Conservation (phyloP, 2,888 invertebrate species). For the Gari tellinella region DNA sequence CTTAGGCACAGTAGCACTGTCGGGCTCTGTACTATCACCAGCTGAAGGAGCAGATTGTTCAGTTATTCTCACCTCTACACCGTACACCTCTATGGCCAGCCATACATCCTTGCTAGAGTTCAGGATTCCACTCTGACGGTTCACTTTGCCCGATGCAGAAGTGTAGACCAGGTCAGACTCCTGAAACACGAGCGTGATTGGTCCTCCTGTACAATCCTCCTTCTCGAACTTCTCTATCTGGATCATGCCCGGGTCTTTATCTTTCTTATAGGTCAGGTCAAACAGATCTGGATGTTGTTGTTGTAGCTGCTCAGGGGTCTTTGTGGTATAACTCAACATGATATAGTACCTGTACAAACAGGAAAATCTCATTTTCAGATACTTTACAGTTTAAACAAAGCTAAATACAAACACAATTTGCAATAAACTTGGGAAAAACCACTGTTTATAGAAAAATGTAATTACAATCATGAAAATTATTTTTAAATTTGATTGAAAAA, state of each 20-base stretch:
- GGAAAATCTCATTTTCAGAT: too few relatives aligned
- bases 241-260: constrained; percentile 3
- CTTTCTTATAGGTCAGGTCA: constrained; percentile 6
- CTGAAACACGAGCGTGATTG: constrained; percentile 25
- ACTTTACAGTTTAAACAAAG: too few relatives aligned
- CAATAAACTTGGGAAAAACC: too few relatives aligned
- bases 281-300: constrained; percentile 19
- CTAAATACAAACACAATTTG: too few relatives aligned
- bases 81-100: constrained; percentile 44
- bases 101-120: constrained; percentile 7
- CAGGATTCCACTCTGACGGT: constrained; percentile 7
- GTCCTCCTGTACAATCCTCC: constrained; percentile 38
- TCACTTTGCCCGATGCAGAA: constrained; percentile 24
- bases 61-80: constrained; percentile 9
- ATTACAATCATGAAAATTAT: too few relatives aligned
- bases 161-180: constrained; percentile 15
- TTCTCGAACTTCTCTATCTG: constrained; percentile 47
- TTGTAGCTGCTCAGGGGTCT: constrained; percentile 22
- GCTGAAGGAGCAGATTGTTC: neutral
- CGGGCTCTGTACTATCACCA: too few relatives aligned
- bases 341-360: constrained; percentile 27
- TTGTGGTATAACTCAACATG: constrained; percentile 19
- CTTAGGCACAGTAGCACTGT: too few relatives aligned
- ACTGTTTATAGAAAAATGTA: too few relatives aligned
- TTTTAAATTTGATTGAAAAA: too few relatives aligned